Base-by-base conservation (phyloP, 1,140 invertebrate genomes). In the Penaeus chinensis region DNA sequence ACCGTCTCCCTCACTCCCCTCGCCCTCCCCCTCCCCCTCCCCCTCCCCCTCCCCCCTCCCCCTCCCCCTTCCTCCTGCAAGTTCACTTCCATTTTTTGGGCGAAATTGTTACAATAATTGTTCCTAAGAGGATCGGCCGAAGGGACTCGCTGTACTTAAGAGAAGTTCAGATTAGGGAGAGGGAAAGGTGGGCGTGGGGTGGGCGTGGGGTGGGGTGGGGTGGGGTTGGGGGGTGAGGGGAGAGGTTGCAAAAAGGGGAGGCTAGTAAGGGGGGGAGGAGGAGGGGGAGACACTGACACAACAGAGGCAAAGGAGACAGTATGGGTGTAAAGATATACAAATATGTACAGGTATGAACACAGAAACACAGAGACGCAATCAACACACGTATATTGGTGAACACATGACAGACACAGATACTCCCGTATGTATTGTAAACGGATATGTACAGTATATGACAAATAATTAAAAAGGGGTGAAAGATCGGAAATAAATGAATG, bases 21-120 rank as follows among this genome's bases (percentile, higher is more conserved):
- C 16, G 7, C 10, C 16, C 16, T 2, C 16, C 54, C 16, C 54
- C 10, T 16, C 16, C 11, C 54, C 11, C 16, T 2, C 10, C 54
- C n/a, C 65, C 82, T 47, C 47, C 71, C n/a, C 78, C 60, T 74
- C 77, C 60, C 84, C 61, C 32, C 60, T 42, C 42, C 77, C 66
- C 18, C 27, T 37, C n/a, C 27, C 18, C 19, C 27, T 0, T 47
- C 37, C 37, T 79, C 76, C 82, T 87, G 69, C 76, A 78, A 27
- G 62, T 85, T 62, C 78, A 87, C 76, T 87, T 87, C 82, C 85
- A 87, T 87, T 87, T 87, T 86, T 77, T 54, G 85, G 85, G 85
- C 54, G 76, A 87, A 87, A 66, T 78, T 74, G 74, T 76, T 60
- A 79, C 66, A 85, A 82, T 87, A 82, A 87, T 87, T 87, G 85